Conservation (phyloP, 2,113 vertebrate genomes). For the Limanda limanda region DNA sequence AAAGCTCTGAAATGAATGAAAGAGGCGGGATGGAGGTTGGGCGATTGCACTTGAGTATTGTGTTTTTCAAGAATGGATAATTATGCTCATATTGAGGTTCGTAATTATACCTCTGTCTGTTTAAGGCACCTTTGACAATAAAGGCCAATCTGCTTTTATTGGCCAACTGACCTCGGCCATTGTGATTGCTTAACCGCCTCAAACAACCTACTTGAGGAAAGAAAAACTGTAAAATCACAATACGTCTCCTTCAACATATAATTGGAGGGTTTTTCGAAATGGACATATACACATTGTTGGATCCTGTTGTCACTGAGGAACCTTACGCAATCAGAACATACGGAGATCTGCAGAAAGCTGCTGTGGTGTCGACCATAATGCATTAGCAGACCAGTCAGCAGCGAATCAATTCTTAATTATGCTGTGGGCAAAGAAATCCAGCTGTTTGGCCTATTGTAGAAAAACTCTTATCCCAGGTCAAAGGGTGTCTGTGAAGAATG, state of each 20-base stretch:
- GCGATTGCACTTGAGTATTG: conserved; percentile 37
- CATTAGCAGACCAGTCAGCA: conserved; percentile 36
- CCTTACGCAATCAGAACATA: not conserved
- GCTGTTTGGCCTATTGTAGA: conserved; percentile 56
- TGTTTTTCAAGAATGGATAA: conserved; percentile 31
- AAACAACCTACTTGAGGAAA: no score
- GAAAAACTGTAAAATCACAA: no score
- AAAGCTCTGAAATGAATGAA: conserved; percentile 19
- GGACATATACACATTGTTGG: not conserved
- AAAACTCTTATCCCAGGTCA: conserved; percentile 57
- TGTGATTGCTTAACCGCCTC: no score
- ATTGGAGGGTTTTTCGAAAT: conserved; percentile 3
- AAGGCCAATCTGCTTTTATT: no score
- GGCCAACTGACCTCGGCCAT: no score
- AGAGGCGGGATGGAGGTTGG: conserved; percentile 26
- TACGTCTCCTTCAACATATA: no score
- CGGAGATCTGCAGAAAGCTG: not conserved
- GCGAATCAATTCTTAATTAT: conserved; percentile 69
- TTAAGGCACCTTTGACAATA: no score
- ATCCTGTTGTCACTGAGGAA: not conserved
- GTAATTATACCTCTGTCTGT: no score
- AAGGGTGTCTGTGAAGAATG: conserved; percentile 35
- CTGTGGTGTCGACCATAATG: conserved; percentile 1
- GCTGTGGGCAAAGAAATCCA: conserved; percentile 25
- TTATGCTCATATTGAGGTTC: conserved; percentile 1